Evolutionary conservation across 2,113 vertebrate genomes (phyloP).

Genomic region (Tetrax tetrax): DNA sequence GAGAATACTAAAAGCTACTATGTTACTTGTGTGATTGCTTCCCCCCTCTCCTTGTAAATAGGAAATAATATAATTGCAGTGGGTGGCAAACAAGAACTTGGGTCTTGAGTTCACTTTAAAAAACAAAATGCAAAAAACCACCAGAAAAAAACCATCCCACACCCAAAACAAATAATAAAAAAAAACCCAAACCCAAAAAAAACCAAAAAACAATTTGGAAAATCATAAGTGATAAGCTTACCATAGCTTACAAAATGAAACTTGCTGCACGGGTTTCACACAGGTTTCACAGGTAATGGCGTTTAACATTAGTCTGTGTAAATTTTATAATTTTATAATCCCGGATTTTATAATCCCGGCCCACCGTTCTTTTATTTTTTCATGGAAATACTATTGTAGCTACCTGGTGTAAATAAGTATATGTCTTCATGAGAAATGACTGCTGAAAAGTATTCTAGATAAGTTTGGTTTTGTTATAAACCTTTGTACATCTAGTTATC

Average conservation of each 20-base stretch:
- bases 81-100: conserved; percentile 13
- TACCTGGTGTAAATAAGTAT: neutral
- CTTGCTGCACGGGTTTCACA: conserved; percentile 35
- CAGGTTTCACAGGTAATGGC: conserved; percentile 21
- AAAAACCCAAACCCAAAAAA: neutral
- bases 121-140: neutral
- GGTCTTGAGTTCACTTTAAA: neutral
- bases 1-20: neutral
- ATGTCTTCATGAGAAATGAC: neutral
- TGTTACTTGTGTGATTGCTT: neutral
- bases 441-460: neutral
- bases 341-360: neutral
- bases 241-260: neutral
- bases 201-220: neutral
- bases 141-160: neutral
- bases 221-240: conserved; percentile 23
- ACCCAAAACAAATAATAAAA: neutral
- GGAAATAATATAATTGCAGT: neutral
- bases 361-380: neutral
- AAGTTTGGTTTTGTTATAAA: neutral
- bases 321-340: too few relatives aligned
- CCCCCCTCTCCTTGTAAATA: neutral
- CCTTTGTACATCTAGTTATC: neutral
- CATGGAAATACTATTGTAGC: neutral
- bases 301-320: neutral